Percentiles rank a stretch among this genome's conserved stretches.
Conservation (phyloP, 2,113 vertebrate genomes). For the Eulemur macaco region DNA sequence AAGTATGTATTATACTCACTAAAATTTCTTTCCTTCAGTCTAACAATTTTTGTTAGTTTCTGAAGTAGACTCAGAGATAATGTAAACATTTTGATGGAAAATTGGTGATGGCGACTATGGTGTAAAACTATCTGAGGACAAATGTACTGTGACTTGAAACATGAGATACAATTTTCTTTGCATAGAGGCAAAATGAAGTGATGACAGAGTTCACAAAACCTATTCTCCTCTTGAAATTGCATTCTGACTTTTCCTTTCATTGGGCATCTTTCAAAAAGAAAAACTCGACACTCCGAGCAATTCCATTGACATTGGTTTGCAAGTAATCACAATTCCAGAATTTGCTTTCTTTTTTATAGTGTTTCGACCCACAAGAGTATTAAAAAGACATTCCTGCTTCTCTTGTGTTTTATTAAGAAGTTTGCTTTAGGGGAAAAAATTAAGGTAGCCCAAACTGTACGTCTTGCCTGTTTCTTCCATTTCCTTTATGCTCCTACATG, state of each 20-base stretch:
- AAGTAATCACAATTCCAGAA: conserved; percentile 63
- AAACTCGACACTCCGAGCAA: conserved; percentile 69
- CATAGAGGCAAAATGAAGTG: conserved; percentile 82
- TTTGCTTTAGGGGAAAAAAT: neutral
- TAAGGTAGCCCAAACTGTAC: neutral
- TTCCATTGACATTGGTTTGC: conserved; percentile 57
- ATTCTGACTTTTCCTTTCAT: conserved; percentile 77
- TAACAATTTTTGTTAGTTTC: conserved; percentile 59
- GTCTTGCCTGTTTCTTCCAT: neutral
- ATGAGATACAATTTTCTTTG: conserved; percentile 83
- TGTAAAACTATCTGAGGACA: conserved; percentile 80
- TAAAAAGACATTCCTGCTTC: neutral
- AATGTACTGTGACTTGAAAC: conserved; percentile 84
- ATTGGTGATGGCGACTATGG: conserved; percentile 73
- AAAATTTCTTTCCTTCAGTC: conserved; percentile 58
- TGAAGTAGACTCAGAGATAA: conserved; percentile 67
- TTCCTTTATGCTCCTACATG: neutral
- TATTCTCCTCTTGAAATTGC: conserved; percentile 81
- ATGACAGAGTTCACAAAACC: conserved; percentile 82
- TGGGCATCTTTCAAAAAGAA: conserved; percentile 78
- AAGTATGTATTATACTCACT: neutral
- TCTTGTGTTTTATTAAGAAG: conserved; percentile 35
- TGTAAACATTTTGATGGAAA: conserved; percentile 83
- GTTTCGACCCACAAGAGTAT: conserved; percentile 10
- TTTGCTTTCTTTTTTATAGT: conserved; percentile 4